A percentile compares a stretch with the other conserved stretches of the same genome.
phyloP scores from a whole-genome alignment of 1,140 invertebrate genomes.

The Heliconius congener region DNA sequence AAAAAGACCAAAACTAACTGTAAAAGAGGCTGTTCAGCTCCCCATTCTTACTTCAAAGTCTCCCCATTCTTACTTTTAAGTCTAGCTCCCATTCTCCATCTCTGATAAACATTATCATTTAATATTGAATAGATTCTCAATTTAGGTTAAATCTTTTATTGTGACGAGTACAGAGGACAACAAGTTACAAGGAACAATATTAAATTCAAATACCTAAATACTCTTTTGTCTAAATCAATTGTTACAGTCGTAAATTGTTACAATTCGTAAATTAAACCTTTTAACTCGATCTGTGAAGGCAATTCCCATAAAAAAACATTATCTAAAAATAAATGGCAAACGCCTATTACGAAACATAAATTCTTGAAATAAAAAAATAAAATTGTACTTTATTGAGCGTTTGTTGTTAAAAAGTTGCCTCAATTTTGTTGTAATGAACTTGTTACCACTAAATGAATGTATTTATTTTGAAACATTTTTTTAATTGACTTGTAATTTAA shows the following conservation, averaged over 20 bases:
- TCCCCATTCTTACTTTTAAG: no score
- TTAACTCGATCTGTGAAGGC: background rate
- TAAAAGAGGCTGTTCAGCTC: no score
- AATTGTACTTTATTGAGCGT: conserved; percentile 4
- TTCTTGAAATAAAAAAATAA: background rate
- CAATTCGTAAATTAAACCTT: conserved; percentile 6
- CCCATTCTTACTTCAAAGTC: no score
- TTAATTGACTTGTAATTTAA: background rate
- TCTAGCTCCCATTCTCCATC: no score
- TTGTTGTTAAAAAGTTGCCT: background rate
- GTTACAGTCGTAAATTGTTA: background rate
- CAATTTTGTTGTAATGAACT: background rate
- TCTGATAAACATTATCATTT: no score
- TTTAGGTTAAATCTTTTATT: no score
- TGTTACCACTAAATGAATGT: background rate
- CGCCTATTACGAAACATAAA: conserved; percentile 8
- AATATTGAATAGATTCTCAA: no score
- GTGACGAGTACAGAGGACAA: no score
- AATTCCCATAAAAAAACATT: background rate
- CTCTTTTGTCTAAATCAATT: background rate
- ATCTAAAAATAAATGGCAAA: conserved; percentile 6
- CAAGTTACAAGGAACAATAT: no score
- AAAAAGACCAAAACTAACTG: no score
- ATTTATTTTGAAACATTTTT: background rate
- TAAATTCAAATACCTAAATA: background rate